phyloP scores from a whole-genome alignment of 2,113 vertebrate genomes.

The Syrrhaptes paradoxus region DNA sequence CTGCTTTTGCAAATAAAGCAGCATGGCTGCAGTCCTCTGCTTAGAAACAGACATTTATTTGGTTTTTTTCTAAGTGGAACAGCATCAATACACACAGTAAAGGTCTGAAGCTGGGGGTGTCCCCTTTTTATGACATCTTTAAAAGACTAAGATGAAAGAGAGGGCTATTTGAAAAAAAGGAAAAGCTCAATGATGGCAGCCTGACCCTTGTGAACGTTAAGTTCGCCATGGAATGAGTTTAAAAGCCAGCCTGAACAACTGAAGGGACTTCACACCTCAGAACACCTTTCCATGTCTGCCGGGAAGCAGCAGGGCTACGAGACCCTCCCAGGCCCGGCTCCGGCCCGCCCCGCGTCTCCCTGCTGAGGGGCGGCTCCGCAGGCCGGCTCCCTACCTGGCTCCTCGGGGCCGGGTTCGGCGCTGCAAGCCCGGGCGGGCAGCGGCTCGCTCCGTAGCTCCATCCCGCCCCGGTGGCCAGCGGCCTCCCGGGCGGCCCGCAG shows the following conservation, averaged over 20 bases:
- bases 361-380: too few relatives aligned
- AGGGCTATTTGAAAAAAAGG: background rate
- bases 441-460: background rate
- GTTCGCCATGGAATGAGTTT: accelerated
- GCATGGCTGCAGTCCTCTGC: slow-evolving; percentile 3
- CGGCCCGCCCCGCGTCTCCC: background rate
- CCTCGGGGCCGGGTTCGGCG: too few relatives aligned
- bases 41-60: background rate
- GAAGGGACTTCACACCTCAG: background rate
- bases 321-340: background rate
- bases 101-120: background rate
- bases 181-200: background rate
- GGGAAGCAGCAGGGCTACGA: background rate
- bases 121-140: background rate
- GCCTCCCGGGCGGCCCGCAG: background rate
- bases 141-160: background rate
- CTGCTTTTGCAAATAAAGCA: slow-evolving; percentile 26
- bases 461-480: background rate
- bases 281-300: accelerated
- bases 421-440: background rate
- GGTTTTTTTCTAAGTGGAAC: background rate
- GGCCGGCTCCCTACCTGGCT: background rate
- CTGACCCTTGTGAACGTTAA: accelerated
- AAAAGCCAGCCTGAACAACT: accelerated
- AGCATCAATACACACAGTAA: background rate